phyloP scores from a whole-genome alignment of 2,797 vertebrate genomes.

The Remorina albescens region DNA sequence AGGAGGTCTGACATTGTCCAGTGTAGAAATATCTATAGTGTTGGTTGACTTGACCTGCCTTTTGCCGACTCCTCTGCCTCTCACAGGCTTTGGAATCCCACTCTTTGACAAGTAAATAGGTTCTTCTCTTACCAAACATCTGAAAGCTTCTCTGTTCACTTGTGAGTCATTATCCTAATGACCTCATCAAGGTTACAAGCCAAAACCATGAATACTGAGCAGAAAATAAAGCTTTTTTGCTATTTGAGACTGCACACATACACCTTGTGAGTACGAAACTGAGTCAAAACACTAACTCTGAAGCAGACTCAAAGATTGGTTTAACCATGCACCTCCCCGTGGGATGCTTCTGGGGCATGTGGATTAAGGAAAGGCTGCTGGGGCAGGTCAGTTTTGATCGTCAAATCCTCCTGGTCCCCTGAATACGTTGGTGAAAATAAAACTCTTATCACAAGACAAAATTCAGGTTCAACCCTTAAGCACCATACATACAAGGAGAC shows the following conservation, averaged over 20 bases:
- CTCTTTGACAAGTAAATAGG: not conserved
- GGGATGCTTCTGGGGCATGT: not conserved
- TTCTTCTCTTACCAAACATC: not conserved
- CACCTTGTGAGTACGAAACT: not conserved
- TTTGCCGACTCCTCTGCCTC: not conserved
- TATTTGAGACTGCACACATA: not conserved
- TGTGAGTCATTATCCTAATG: not conserved
- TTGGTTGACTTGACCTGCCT: not conserved
- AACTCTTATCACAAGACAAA: not conserved
- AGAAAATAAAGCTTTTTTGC: not conserved
- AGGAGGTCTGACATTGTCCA: not conserved
- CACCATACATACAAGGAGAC: conserved; percentile 6
- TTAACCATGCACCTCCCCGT: not conserved
- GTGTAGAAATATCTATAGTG: not conserved
- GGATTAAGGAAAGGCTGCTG: not conserved
- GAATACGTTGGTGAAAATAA: conserved; percentile 1
- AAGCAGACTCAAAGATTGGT: not conserved
- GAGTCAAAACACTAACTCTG: not conserved
- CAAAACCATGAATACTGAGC: not conserved
- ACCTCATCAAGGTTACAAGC: not conserved
- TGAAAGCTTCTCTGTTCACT: not conserved
- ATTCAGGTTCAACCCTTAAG: conserved; percentile 5
- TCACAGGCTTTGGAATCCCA: not conserved
- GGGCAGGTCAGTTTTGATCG: not conserved
- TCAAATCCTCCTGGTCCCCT: not conserved